Evolutionary conservation across 2,113 vertebrate species (phyloP), one percentile per base, ranked within the genome.

Genomic region (Vulpes vulpes): DNA sequence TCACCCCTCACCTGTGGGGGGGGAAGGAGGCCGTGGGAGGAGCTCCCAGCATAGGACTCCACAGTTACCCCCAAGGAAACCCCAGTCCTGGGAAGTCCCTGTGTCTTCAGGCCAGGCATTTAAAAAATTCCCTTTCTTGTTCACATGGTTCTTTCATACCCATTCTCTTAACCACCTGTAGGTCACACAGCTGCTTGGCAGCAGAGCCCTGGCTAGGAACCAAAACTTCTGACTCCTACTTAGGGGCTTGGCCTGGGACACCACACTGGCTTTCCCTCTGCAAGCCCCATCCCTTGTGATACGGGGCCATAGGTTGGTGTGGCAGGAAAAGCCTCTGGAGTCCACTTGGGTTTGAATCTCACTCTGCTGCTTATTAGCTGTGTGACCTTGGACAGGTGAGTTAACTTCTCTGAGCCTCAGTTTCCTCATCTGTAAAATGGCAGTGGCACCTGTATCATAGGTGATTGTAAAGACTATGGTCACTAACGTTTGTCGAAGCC

Each of bases 21-120:
- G 60, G 23, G 65, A 59, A 51, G 38, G 76, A 95, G 53, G 64
- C 17, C 14, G 65, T 85, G 57, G 57, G 43, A 64, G 53, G 73
- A 73, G 1, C 74, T 84, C 67, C 19, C 51, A 62, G n/a, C 16
- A 49, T 5, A 19, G 65, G 55, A 64, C 49, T 62, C 12, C 0
- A 62, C 30, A 62, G 23, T 60, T 59, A 11, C 4, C 8, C 51
- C 51, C 67, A 59, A 11, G 67, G 76, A 85, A 88, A 74, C 43
- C 23, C 86, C 55, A 89, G 60, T 60, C 22, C 80, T 94, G 79
- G 81, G 64, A 97, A 95, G 60, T 71, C 59, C 91, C 82, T 94
- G 49, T 57, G 8, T 49, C 19, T 93, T 92, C 59, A 94, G 90
- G 49, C 49, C 59, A 57, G 59, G 94, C 35, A 9, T n/a, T 65